These are phyloP conservation scores for Chrosomus eos DNA, from an alignment of 2,797 vertebrate species.

Conservation along the genomic window DNA sequence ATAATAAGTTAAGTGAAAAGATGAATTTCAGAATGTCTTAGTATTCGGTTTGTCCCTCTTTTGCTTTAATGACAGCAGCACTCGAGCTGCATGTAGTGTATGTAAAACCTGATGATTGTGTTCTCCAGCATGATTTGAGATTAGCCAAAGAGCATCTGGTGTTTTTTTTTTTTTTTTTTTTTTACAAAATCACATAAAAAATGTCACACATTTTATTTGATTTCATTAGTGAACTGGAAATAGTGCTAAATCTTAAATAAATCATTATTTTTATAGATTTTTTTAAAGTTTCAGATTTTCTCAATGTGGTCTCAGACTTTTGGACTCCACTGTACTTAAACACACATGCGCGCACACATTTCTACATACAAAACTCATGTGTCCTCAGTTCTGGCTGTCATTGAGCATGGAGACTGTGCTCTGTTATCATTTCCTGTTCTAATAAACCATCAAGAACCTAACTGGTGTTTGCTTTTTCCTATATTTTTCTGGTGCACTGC, in stretches of 20 bases:
- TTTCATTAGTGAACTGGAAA: no score
- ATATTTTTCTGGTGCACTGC: neutral
- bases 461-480: conserved; percentile 42
- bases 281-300: neutral
- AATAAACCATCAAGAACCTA: conserved; percentile 80
- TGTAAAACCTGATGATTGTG: neutral
- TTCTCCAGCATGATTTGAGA: conserved; percentile 1
- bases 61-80: neutral
- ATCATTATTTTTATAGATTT: no score
- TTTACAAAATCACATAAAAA: neutral
- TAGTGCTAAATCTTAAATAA: neutral
- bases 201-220: neutral
- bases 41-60: neutral
- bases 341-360: conserved; percentile 14
- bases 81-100: neutral
- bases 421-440: conserved; percentile 82
- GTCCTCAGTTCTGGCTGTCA: conserved; percentile 77
- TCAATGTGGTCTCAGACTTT: neutral
- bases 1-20: neutral
- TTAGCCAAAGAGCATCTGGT: neutral
- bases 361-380: conserved; percentile 71
- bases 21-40: neutral
- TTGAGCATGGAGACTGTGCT: conserved; percentile 81
- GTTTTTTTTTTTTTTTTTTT: rapidly evolving
- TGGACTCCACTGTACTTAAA: conserved; percentile 2